Base-by-base conservation (phyloP, 2,888 invertebrate genomes). In the Heliconius ethilla region DNA sequence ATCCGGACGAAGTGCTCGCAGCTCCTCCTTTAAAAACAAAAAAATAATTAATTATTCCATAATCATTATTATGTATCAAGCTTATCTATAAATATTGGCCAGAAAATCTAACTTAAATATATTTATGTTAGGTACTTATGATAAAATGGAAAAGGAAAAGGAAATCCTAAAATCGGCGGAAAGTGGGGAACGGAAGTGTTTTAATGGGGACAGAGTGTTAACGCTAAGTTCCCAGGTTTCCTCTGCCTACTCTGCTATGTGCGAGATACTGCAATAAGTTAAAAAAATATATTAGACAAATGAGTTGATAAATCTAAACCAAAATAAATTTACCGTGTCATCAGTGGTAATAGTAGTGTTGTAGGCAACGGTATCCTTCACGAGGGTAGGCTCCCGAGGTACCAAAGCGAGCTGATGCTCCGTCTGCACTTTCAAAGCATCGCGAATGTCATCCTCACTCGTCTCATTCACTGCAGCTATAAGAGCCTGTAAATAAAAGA, bases 341-440 rank as follows among this genome's bases (percentile, higher is more conserved):
- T 98, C 98, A 81, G 98, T 98, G 89, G 98, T 98, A 87, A 97
- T 96, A 75, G 97, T 97, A 89, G 97, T 98, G 84, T 96, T 96
- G 83, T 96, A 96, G 82, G 96, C 96, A 82, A 95, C 95, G 59
- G 97, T 96, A 86, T 97, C 97, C 86, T 96, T 96, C 76, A 98
- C 95, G 80, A 98, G 92, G 81, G 96, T 95, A 1, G 97, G 97
- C 63, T 97, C 97, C 15, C 95, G 94, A 67, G 96, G 95, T 81
- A 96, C 96, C 85, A 97, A 86, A 83, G 96, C 95, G 83, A 95
- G 89, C 86, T 96, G 95, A 81, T 95, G 92, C 82, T 96, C 95
- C n/a, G 95, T 94, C 85, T 95, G 95, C 63, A 95, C 94, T 83
- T 95, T 95, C 85, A 97, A 92, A 84, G 97, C 96, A 88, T 96